phyloP scores from a whole-genome alignment of 2,888 invertebrate genomes.

The Spodoptera exigua region DNA sequence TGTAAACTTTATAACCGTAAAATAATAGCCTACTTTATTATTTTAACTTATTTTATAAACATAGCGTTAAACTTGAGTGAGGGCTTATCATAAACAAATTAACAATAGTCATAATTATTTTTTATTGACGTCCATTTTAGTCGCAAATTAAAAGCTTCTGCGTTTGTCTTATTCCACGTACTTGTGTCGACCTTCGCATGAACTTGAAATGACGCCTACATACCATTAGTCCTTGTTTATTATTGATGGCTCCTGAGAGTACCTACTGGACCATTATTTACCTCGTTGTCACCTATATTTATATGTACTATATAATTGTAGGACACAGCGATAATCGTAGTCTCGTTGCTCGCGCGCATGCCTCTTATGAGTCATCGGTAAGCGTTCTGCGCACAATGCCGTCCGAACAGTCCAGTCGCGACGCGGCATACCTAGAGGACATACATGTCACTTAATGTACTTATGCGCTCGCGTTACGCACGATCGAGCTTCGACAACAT shows the following conservation, averaged over 20 bases:
- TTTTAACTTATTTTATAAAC: slow-evolving; percentile 59
- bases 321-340: slow-evolving; percentile 80
- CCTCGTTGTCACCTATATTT: slow-evolving; percentile 83
- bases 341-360: slow-evolving; percentile 84
- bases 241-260: slow-evolving; percentile 72
- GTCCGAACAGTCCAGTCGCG: slow-evolving; percentile 84
- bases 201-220: slow-evolving; percentile 79
- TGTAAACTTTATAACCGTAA: slow-evolving; percentile 64
- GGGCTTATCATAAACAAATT: slow-evolving; percentile 53
- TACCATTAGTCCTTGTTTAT: slow-evolving; percentile 76
- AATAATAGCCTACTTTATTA: slow-evolving; percentile 55
- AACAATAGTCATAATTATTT: slow-evolving; percentile 35
- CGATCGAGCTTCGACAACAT: slow-evolving; percentile 60
- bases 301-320: slow-evolving; percentile 81
- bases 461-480: slow-evolving; percentile 68
- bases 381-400: slow-evolving; percentile 86
- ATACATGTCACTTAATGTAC: slow-evolving; percentile 83
- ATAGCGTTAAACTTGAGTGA: slow-evolving; percentile 45
- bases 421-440: slow-evolving; percentile 86
- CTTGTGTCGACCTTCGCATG: slow-evolving; percentile 71
- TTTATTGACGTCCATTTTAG: slow-evolving; percentile 52
- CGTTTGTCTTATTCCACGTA: slow-evolving; percentile 35
- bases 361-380: slow-evolving; percentile 83
- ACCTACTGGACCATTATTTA: slow-evolving; percentile 78
- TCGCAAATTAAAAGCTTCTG: slow-evolving; percentile 28